Conservation (phyloP, 2,797 vertebrate genomes). For the Hybognathus amarus region DNA sequence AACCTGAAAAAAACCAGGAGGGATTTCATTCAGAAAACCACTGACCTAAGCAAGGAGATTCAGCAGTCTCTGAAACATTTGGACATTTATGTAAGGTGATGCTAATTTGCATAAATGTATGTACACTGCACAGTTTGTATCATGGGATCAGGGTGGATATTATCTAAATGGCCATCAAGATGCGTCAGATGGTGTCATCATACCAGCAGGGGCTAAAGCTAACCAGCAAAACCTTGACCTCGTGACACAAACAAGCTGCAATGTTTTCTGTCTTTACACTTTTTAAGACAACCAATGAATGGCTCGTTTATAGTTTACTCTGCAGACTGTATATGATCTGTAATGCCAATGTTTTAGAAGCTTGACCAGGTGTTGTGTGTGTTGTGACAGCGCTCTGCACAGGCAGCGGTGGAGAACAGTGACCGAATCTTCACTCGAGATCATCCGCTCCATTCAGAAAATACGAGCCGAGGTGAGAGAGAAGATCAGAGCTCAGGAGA, state of each 20-base stretch:
- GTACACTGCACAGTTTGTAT: neutral
- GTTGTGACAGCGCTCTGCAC: slow-evolving; percentile 23
- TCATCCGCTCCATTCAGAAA: slow-evolving; percentile 32
- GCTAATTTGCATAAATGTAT: neutral
- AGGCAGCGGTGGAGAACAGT: slow-evolving; percentile 32
- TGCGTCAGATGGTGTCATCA: too few species aligned
- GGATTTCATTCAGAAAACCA: slow-evolving; percentile 11
- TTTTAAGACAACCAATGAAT: too few species aligned
- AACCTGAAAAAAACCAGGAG: slow-evolving; percentile 24
- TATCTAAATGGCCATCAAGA: neutral
- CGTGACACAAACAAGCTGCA: too few species aligned
- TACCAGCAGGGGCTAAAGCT: too few species aligned
- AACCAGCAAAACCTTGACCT: too few species aligned
- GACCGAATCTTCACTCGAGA: slow-evolving; percentile 34
- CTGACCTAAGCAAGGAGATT: slow-evolving; percentile 17
- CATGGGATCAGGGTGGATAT: neutral
- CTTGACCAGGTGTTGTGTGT: neutral
- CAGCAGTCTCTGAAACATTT: neutral
- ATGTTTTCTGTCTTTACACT: too few species aligned
- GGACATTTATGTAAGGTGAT: neutral
- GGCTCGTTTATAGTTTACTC: too few species aligned
- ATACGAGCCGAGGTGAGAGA: slow-evolving; percentile 20
- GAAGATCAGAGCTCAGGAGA: slow-evolving; percentile 40
- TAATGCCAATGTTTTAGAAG: too few species aligned
- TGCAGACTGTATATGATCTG: too few species aligned